Evolutionary conservation across 2,888 invertebrate genomes (phyloP).

Genomic region (Leptothorax acervorum): DNA sequence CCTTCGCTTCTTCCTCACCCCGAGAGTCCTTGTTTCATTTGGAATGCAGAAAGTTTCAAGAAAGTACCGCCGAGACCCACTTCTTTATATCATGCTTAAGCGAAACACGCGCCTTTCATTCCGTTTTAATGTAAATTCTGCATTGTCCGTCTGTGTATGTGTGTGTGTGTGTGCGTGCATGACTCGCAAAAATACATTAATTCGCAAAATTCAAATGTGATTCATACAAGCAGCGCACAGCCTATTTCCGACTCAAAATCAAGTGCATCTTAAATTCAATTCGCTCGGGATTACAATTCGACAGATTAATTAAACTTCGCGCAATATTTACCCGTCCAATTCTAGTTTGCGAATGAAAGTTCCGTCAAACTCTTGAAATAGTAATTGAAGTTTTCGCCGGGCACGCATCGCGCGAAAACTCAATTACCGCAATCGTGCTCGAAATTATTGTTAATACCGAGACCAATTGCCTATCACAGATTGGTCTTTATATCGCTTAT

Average conservation of each 20-base stretch:
- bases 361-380: background rate
- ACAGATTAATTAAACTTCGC: background rate
- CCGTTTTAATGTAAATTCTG: conserved; percentile 5
- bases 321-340: background rate
- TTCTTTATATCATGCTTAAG: conserved; percentile 1
- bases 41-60: conserved; percentile 5
- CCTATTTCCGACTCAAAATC: background rate
- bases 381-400: background rate
- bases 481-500: background rate
- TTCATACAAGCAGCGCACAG: background rate
- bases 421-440: background rate
- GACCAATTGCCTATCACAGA: background rate
- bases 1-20: background rate
- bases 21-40: conserved; percentile 1
- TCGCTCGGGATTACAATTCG: background rate
- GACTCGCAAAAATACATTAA: background rate
- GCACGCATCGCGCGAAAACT: background rate
- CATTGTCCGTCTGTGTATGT: background rate
- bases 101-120: too few species aligned
- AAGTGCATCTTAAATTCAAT: background rate
- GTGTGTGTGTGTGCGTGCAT: background rate
- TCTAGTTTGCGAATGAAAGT: background rate
- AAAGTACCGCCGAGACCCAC: background rate
- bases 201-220: background rate
- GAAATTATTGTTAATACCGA: background rate